Evolutionary conservation across 2,888 invertebrate genomes (phyloP).

Genomic region (Tineola bisselliella): DNA sequence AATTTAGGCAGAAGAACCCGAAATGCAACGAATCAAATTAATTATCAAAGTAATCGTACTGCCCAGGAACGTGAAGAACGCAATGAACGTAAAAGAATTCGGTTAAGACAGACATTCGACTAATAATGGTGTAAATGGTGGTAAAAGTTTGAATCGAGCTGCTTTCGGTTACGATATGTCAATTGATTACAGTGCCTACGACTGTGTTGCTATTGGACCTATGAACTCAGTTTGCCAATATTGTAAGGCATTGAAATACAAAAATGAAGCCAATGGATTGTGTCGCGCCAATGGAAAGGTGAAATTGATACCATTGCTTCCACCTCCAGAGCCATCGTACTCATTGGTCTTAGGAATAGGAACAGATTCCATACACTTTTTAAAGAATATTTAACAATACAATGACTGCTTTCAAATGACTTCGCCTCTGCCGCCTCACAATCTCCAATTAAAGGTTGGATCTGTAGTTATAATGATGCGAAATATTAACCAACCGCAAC

Average conservation of each 20-base stretch:
- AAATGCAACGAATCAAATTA: slow-evolving; percentile 27
- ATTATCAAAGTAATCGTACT: slow-evolving; percentile 27
- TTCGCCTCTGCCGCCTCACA: too few species aligned
- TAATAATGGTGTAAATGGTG: slow-evolving; percentile 22
- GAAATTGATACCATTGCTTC: slow-evolving; percentile 25
- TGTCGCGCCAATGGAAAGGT: slow-evolving; percentile 25
- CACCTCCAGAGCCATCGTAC: too few species aligned
- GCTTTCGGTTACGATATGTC: slow-evolving; percentile 11
- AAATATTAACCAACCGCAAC: too few species aligned
- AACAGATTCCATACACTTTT: slow-evolving; percentile 24
- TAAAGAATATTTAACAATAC: slow-evolving; percentile 25
- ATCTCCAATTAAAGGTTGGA: too few species aligned
- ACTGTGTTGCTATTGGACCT: too few species aligned
- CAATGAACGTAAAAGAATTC: slow-evolving; percentile 24
- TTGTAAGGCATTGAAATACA: too few species aligned
- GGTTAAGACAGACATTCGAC: slow-evolving; percentile 22
- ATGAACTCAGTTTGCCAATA: too few species aligned
- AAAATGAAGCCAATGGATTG: slow-evolving; percentile 25
- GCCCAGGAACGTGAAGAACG: slow-evolving; percentile 24
- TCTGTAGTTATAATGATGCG: too few species aligned
- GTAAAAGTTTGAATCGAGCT: slow-evolving; percentile 19
- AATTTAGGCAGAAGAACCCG: slow-evolving; percentile 26
- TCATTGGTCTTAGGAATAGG: slow-evolving; percentile 24
- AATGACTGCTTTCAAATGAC: too few species aligned
- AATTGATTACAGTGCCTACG: slow-evolving; percentile 11